Evolutionary conservation across 2,113 vertebrate species (phyloP), one percentile per base, ranked within the genome.

Genomic region (Panthera tigris): DNA sequence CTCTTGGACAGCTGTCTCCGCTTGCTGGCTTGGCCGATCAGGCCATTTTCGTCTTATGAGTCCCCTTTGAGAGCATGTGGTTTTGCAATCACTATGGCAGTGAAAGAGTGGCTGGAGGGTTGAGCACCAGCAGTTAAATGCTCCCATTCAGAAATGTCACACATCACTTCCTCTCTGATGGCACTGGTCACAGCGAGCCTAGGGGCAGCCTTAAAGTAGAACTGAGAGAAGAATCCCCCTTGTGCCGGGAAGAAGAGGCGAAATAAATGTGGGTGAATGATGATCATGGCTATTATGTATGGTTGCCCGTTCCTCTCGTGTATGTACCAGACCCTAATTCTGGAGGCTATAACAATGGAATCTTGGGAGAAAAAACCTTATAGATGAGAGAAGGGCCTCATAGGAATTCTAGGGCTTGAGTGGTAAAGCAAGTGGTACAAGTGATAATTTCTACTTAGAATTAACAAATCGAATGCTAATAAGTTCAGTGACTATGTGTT

Each of bases 1-100:
- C 4, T 61, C 18, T 45, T 61, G 14, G 31, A 33, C 25, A 69
- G 11, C 48, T 39, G 0, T 2, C 5, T 73, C 11, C 16, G 4
- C 31, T 4, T 12, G 23, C n/a, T 71, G 11, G 27, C 1, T 33
- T 16, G 29, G 19, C 3, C 0, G 29, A 10, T 50, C 16, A 21
- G 36, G 45, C 19, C 36, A 9, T 4, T 41, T 39, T 15, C 13
- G 1, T 33, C 36, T 21, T 1, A 27, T 1, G 16, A 15, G 15
- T 57, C 21, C 13, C 16, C 18, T 50, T 3, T 50, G 27, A 36
- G 5, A 52, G 25, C 29, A 14, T 6, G 1, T 45, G 27, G 14
- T 21, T 89, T 12, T 10, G 6, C 18, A 36, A 3, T 21, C 63
- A 16, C 2, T 0, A 0, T 19, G 68, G 27, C 45, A 14, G 21